Evolutionary conservation across 2,888 invertebrate species (phyloP).

Genomic region (Panorpa germanica): DNA sequence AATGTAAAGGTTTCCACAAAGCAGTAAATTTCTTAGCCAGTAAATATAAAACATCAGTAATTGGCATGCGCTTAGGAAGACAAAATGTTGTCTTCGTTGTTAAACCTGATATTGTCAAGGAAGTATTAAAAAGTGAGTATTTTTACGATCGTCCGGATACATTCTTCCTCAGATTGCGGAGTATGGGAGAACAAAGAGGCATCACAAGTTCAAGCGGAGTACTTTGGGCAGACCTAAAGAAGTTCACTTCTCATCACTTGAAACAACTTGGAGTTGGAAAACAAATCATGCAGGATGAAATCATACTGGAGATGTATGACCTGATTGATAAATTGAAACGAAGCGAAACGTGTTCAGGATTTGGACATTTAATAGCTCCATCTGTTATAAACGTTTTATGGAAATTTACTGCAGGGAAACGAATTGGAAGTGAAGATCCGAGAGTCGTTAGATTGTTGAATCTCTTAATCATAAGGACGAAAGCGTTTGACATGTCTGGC

Average conservation of each 20-base stretch:
- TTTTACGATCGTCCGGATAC: constrained; percentile 46
- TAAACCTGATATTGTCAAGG: constrained; percentile 28
- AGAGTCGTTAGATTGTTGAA: constrained; percentile 25
- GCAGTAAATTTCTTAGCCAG: constrained; percentile 27
- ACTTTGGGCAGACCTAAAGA: constrained; percentile 33
- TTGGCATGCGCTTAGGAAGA: constrained; percentile 35
- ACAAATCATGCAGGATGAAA: constrained; percentile 29
- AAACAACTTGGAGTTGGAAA: constrained; percentile 35
- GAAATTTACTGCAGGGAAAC: constrained; percentile 33
- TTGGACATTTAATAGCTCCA: constrained; percentile 27
- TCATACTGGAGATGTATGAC: constrained; percentile 31
- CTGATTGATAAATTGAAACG: no score
- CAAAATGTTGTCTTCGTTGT: constrained; percentile 32
- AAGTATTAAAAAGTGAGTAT: constrained; percentile 33
- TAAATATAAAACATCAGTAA: constrained; percentile 28
- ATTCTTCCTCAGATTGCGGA: constrained; percentile 39
- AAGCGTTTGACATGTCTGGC: constrained; percentile 35
- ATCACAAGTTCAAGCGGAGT: constrained; percentile 38
- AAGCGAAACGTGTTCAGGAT: constrained; percentile 19
- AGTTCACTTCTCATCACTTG: constrained; percentile 31
- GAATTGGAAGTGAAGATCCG: constrained; percentile 25
- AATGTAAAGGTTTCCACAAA: constrained; percentile 29
- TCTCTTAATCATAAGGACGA: constrained; percentile 27
- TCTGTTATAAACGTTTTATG: constrained; percentile 45
- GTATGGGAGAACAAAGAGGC: constrained; percentile 39